Base-by-base conservation (phyloP, 2,797 vertebrate genomes). In the Manis javanica region DNA sequence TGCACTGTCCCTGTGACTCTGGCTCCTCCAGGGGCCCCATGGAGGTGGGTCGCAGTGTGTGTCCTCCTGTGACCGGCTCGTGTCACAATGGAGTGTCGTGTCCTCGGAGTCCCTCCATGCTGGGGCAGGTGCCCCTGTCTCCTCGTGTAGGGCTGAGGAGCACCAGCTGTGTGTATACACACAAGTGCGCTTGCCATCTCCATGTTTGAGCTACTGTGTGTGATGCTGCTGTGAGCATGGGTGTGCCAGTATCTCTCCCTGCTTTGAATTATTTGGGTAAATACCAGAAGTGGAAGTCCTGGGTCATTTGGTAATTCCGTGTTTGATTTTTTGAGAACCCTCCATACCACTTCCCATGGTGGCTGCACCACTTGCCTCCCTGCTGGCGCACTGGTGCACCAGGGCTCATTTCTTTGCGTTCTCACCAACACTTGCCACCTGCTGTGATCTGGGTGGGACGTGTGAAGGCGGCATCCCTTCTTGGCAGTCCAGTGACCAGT, bases 11-110 rank as follows among this genome's bases (percentile, higher is more conserved):
- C 59, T 31, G 3, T 21, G 55, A 49, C 39, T 39, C 29, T 9
- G 29, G 7, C 9, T 0, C 61, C 24, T 6, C 59, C 26, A 24
- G 5, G 59, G 72, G 15, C 26, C 26, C n/a, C 7, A 2, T 3
- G 7, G 1, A 16, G 0, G 34, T 3, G 11, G 2, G 18, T 18
- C 46, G 11, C 46, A 0, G 3, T 15, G 4, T 0, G 10, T 18
- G 72, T 77, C 49, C 49, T 12, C 15, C 42, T 14, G 8, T 7
- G 46, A 29, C 59, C 2, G 49, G 8, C 26, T 23, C 3, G 1
- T n/a, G 18, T 82, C 34, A 49, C 29, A 11, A 12, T 31, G 46
- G 9, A 11, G 7, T 34, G 0, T 37, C 7, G 9, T n/a, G 19
- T 68, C 19, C 49, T 31, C 4, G 7, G 37, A 26, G 37, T 29